phyloP scores from a whole-genome alignment of 2,797 vertebrate genomes.

The Hyperoplus immaculatus region DNA sequence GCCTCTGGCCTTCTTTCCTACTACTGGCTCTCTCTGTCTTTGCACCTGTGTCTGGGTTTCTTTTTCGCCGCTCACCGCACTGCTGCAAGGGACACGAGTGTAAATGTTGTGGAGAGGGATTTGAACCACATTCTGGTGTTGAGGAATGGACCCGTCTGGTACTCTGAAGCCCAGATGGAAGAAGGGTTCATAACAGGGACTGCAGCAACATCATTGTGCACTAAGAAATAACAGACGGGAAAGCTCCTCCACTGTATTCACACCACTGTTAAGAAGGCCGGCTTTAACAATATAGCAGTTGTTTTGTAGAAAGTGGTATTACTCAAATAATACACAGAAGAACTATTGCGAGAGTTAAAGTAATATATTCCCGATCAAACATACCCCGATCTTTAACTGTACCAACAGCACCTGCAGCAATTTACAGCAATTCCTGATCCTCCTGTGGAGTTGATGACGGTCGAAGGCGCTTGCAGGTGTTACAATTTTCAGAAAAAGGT shows the following conservation, averaged over 20 bases:
- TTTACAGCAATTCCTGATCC: neutral
- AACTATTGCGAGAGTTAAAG: conserved; percentile 2
- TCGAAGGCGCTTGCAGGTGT: conserved; percentile 8
- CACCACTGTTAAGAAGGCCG: neutral
- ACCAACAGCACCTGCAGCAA: neutral
- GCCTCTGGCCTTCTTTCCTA: conserved; percentile 78
- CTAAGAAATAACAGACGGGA: conserved; percentile 32
- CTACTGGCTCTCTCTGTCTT: conserved; percentile 77
- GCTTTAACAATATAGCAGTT: conserved; percentile 24
- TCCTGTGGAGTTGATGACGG: neutral
- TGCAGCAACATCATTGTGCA: conserved; percentile 51
- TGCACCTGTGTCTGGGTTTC: conserved; percentile 82
- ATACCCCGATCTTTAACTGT: conserved; percentile 1
- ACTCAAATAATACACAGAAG: too few species aligned
- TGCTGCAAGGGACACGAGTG: conserved; percentile 78
- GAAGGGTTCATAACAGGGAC: conserved; percentile 62
- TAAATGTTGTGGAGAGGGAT: conserved; percentile 83
- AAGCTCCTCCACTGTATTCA: conserved; percentile 16
- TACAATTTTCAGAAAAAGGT: neutral
- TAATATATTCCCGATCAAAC: conserved; percentile 5
- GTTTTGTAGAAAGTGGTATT: too few species aligned
- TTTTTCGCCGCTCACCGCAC: conserved; percentile 70
- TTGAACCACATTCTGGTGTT: conserved; percentile 80
- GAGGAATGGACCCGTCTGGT: conserved; percentile 80
- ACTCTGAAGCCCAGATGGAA: conserved; percentile 76